Evolutionary conservation across 2,888 invertebrate genomes (phyloP), one percentile per base, ranked within the genome.

Genomic region (Phengaris arion): DNA sequence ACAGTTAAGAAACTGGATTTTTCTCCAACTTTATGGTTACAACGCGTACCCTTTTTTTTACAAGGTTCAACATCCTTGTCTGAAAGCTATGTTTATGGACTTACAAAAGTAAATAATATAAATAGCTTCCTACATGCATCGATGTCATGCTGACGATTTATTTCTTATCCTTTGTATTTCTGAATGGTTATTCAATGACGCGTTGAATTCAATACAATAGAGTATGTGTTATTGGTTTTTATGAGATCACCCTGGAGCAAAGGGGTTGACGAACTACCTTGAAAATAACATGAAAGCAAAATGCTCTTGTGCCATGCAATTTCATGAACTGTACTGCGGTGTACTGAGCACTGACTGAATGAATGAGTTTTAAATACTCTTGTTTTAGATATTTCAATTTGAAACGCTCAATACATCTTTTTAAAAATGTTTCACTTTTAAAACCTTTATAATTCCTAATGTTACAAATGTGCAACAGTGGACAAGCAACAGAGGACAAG

Each of bases 161-260:
- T 64, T 64, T 64, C 35, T 64, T 64, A 64, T 64, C 35, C 64
- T 64, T 64, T 64, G 35, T 64, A 45, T 64, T 64, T 15, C 64
- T 45, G 64, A 45, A 64, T 64, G 22, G 22, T 35, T 59, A 35
- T 64, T 35, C 13, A 64, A 13, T 64, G 64, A 45, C 64, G 64
- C 64, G 64, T 6, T 45, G 64, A 45, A 64, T 64, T 45, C 59
- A 64, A 35, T 64, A 22, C 22, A 64, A 64, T 64, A 45, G 6
- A 7, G 22, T 22, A 22, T 59, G 64, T 64, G 35, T 64, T 64
- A 64, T 64, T 35, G 35, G 12, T 64, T 59, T 59, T 59, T 59
- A 22, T 59, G 59, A 59, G 59, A 59, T 59, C 59, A 59, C 22
- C 59, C 59, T 59, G 15, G 15, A 59, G 4, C 22, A 10, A 10